These are phyloP conservation scores for Microplitis mediator DNA, from an alignment of 1,140 invertebrate genomes.

Conservation along the genomic window DNA sequence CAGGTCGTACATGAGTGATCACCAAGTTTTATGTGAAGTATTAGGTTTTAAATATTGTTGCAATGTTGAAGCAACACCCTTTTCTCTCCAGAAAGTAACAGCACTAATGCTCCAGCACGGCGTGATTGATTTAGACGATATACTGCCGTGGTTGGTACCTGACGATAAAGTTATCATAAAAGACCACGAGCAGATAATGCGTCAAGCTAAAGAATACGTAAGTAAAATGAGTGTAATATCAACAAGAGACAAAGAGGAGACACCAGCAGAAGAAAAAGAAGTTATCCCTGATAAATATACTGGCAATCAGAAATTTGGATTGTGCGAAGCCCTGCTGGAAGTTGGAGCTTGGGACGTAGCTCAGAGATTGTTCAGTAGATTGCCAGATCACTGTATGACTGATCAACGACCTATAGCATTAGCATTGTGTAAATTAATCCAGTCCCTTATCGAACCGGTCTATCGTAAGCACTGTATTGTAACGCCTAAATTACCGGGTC, in stretches of 20 bases:
- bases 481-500: conserved; percentile 71
- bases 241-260: conserved; percentile 81
- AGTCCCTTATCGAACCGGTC: conserved; percentile 85
- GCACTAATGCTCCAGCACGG: conserved; percentile 88
- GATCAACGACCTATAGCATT: conserved; percentile 80
- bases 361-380: conserved; percentile 74
- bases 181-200: conserved; percentile 81
- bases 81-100: conserved; percentile 85
- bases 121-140: conserved; percentile 84
- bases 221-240: conserved; percentile 85
- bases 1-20: conserved; percentile 83
- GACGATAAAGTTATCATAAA: conserved; percentile 81
- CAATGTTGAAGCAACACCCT: conserved; percentile 73
- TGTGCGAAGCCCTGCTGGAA: conserved; percentile 86
- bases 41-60: conserved; percentile 91
- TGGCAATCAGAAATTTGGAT: conserved; percentile 91
- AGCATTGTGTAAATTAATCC: conserved; percentile 81
- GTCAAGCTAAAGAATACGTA: conserved; percentile 86
- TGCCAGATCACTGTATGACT: conserved; percentile 83
- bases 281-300: conserved; percentile 69
- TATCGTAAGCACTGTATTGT: conserved; percentile 80
- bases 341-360: conserved; percentile 92
- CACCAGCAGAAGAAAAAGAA: conserved; percentile 73
- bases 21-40: conserved; percentile 87
- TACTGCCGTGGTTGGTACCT: conserved; percentile 90